phyloP scores from a whole-genome alignment of 2,888 invertebrate species.

The Diadegma fenestrale region DNA sequence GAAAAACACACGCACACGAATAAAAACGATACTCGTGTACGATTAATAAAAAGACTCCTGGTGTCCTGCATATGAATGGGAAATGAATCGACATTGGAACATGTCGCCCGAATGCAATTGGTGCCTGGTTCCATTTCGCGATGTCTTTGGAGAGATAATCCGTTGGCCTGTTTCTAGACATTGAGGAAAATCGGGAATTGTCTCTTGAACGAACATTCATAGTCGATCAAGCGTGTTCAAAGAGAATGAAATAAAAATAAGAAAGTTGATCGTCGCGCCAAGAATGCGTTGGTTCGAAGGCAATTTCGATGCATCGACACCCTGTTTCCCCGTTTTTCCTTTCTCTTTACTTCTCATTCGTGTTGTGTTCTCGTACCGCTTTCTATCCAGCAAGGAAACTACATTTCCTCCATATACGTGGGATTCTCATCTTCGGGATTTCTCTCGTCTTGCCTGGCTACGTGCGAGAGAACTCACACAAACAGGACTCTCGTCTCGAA shows the following conservation, averaged over 20 bases:
- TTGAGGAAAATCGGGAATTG: conserved; percentile 50
- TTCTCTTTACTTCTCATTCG: conserved; percentile 41
- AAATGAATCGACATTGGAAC: conserved; percentile 2
- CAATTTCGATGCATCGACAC: conserved; percentile 67
- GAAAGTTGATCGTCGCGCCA: conserved; percentile 55
- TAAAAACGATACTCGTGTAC: not conserved
- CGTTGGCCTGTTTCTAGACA: conserved; percentile 13
- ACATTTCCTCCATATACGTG: conserved; percentile 37
- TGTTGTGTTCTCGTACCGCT: not conserved
- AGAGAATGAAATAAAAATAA: conserved; percentile 63
- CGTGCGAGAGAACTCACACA: conserved; percentile 15
- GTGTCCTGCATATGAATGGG: not conserved
- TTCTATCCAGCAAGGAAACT: conserved; percentile 42
- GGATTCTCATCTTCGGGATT: conserved; percentile 59
- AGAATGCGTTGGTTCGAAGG: conserved; percentile 63
- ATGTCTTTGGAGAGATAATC: conserved; percentile 30
- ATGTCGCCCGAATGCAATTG: not conserved
- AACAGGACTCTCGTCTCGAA: not conserved
- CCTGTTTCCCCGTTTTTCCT: conserved; percentile 1
- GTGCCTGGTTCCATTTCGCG: conserved; percentile 17
- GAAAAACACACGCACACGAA: no score
- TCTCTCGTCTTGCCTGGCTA: conserved; percentile 17
- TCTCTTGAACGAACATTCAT: conserved; percentile 40
- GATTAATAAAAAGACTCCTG: not conserved
- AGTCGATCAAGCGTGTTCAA: conserved; percentile 62